Percentiles rank a stretch among this genome's conserved stretches.
These are phyloP conservation scores for Leucophenga montana DNA, from an alignment of 2,888 invertebrate species.

Conservation along the genomic window DNA sequence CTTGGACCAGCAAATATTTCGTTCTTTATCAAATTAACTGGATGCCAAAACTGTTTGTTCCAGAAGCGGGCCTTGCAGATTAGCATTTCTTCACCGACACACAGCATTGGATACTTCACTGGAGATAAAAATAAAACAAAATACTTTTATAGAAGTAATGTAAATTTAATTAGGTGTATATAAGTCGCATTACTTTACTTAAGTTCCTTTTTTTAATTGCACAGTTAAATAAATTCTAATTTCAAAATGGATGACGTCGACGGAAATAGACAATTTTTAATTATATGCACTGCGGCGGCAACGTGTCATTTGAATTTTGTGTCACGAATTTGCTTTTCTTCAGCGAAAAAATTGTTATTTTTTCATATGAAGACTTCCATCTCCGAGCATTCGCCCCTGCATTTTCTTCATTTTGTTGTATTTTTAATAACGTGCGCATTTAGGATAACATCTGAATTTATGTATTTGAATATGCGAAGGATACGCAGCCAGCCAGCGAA, in stretches of 20 bases:
- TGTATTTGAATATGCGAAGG: slow-evolving; percentile 47
- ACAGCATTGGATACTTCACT: too few species aligned
- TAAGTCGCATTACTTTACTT: slow-evolving; percentile 17
- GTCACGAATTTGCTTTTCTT: neutral
- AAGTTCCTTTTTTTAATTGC: neutral
- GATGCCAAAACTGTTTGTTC: too few species aligned
- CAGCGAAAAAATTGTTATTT: slow-evolving; percentile 31
- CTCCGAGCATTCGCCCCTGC: slow-evolving; percentile 29
- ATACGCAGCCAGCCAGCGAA: neutral
- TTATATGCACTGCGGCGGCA: slow-evolving; percentile 4
- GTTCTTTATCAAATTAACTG: too few species aligned
- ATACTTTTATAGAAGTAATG: too few species aligned
- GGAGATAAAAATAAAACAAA: too few species aligned
- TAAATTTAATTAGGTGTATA: slow-evolving; percentile 28
- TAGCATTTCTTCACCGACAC: too few species aligned
- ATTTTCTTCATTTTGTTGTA: slow-evolving; percentile 29
- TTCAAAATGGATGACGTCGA: neutral
- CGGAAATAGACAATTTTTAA: slow-evolving; percentile 17
- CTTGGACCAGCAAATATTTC: too few species aligned
- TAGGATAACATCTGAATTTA: slow-evolving; percentile 69
- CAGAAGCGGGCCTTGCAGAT: too few species aligned
- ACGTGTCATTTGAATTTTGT: slow-evolving; percentile 17
- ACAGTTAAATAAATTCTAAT: slow-evolving; percentile 1
- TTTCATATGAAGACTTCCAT: slow-evolving; percentile 48
- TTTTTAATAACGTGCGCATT: slow-evolving; percentile 66